A percentile compares a stretch with the other conserved stretches of the same genome.
Evolutionary conservation across 2,888 invertebrate genomes (phyloP).

Genomic region (Heliconius ismenius): DNA sequence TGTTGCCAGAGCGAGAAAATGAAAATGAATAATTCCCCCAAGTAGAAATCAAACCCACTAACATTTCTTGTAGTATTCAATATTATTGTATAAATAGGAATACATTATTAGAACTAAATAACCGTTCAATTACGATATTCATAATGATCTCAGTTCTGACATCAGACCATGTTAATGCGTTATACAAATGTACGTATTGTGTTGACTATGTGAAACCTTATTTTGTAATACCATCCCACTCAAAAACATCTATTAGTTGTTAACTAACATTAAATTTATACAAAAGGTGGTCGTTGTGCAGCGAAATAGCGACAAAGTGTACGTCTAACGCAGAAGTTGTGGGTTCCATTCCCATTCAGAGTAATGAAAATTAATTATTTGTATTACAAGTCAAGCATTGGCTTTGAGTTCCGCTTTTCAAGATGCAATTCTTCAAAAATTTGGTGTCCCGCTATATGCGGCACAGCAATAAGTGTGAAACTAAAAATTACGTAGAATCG

Average conservation of each 20-base stretch:
- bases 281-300: too few relatives aligned
- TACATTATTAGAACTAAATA: constrained; percentile 51
- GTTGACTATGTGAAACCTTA: neutral
- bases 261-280: neutral
- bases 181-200: constrained; percentile 10
- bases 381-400: too few relatives aligned
- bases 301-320: too few relatives aligned
- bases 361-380: too few relatives aligned
- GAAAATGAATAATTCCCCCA: neutral
- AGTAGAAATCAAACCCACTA: neutral
- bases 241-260: neutral
- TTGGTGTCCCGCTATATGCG: too few relatives aligned
- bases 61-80: constrained; percentile 2
- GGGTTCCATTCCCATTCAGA: too few relatives aligned
- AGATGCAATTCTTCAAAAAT: too few relatives aligned
- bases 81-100: constrained; percentile 40
- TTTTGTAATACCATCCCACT: neutral
- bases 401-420: too few relatives aligned
- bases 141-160: constrained; percentile 47
- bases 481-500: too few relatives aligned
- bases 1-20: neutral
- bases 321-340: too few relatives aligned
- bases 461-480: too few relatives aligned
- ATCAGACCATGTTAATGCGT: constrained; percentile 37
- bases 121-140: constrained; percentile 57